Conservation (phyloP, 1,140 invertebrate genomes). For the Hypothenemus hampei region DNA sequence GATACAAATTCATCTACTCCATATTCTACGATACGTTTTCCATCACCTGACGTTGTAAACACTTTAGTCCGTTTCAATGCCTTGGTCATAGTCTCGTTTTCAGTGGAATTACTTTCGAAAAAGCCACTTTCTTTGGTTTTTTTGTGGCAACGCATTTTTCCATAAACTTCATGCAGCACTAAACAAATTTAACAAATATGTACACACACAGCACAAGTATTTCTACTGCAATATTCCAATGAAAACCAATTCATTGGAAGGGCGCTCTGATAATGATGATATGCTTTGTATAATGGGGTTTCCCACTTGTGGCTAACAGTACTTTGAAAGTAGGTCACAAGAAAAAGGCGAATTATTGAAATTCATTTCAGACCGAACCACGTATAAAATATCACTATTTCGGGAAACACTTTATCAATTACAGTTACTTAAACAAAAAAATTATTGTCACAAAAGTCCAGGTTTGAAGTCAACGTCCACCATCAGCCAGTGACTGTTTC, state of each 20-base stretch:
- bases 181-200: neutral
- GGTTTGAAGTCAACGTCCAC: slow-evolving; percentile 26
- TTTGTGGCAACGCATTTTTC: slow-evolving; percentile 45
- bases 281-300: slow-evolving; percentile 1
- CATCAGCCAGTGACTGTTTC: neutral
- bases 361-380: slow-evolving; percentile 2
- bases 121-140: slow-evolving; percentile 47
- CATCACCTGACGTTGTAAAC: slow-evolving; percentile 39
- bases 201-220: neutral
- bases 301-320: slow-evolving; percentile 22
- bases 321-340: slow-evolving; percentile 31
- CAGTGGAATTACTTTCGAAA: slow-evolving; percentile 44
- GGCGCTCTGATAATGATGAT: slow-evolving; percentile 1
- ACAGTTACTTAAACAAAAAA: neutral
- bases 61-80: slow-evolving; percentile 45
- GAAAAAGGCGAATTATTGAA: slow-evolving; percentile 26
- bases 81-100: slow-evolving; percentile 43
- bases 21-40: slow-evolving; percentile 38
- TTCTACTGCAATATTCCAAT: neutral
- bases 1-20: slow-evolving; percentile 39
- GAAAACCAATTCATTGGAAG: neutral
- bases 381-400: neutral
- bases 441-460: slow-evolving; percentile 12
- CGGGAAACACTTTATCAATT: neutral
- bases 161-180: slow-evolving; percentile 1